phyloP scores from a whole-genome alignment of 2,888 invertebrate species.

The Bimastos eiseni region DNA sequence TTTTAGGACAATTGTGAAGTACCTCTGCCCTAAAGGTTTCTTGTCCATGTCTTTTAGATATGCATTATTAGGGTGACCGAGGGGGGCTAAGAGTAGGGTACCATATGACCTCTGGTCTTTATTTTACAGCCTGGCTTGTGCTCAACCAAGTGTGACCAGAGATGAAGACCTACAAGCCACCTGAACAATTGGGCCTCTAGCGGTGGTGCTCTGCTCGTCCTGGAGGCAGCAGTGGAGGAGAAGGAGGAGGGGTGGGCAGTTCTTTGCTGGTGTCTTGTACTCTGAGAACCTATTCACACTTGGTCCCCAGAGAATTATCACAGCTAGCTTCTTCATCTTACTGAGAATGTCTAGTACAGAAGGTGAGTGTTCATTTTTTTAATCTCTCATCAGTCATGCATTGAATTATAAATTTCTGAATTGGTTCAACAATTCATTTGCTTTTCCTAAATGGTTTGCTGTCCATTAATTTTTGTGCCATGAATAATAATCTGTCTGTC shows the following conservation, averaged over 20 bases:
- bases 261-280: background rate
- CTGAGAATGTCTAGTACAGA: conserved; percentile 13
- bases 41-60: background rate
- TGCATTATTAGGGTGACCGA: background rate
- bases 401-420: background rate
- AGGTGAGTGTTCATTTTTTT: background rate
- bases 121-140: background rate
- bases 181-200: background rate
- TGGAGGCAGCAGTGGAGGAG: too few relatives aligned
- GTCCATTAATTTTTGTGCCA: too few relatives aligned
- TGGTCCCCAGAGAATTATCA: conserved; percentile 19
- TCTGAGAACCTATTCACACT: background rate
- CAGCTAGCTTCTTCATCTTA: background rate
- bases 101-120: background rate
- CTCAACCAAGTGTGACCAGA: conserved; percentile 13
- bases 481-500: too few relatives aligned
- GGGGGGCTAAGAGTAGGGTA: background rate
- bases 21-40: too few relatives aligned
- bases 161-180: background rate
- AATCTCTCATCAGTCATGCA: background rate
- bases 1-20: too few relatives aligned
- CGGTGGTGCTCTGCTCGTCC: background rate
- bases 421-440: background rate
- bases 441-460: background rate
- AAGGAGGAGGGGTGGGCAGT: background rate